A percentile compares a stretch with the other conserved stretches of the same genome.
Evolutionary conservation across 2,797 vertebrate species (phyloP).

Genomic region (Macrochelys suwanniensis): DNA sequence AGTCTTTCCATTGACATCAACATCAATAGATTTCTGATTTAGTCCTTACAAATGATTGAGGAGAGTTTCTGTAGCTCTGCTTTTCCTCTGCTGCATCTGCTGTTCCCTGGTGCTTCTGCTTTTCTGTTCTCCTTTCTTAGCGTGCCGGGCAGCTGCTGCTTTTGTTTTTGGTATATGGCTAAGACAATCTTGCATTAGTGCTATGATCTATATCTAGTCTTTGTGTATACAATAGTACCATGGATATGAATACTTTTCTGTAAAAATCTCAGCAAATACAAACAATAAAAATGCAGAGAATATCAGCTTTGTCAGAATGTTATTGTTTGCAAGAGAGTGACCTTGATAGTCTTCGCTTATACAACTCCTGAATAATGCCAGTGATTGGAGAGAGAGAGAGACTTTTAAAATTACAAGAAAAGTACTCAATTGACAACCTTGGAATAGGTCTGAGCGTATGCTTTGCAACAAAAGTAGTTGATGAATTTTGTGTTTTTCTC

Average conservation of each 20-base stretch:
- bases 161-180: neutral
- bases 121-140: neutral
- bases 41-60: neutral
- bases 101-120: neutral
- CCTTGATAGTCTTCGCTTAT: neutral
- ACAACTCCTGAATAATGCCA: neutral
- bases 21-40: neutral
- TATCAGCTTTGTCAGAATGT: neutral
- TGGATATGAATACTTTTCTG: rapidly evolving
- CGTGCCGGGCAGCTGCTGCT: neutral
- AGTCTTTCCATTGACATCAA: neutral
- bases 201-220: neutral
- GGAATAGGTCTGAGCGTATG: neutral
- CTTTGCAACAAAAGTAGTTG: neutral
- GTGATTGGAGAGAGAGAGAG: neutral
- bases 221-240: neutral
- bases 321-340: neutral
- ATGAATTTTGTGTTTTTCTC: neutral
- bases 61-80: neutral
- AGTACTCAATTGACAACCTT: neutral
- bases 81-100: neutral
- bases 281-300: neutral
- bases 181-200: neutral
- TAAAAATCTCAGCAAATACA: neutral
- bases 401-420: neutral